Percentiles rank a stretch among this genome's conserved stretches.
phyloP scores from a whole-genome alignment of 1,140 invertebrate species.

The Capitella teleta region DNA sequence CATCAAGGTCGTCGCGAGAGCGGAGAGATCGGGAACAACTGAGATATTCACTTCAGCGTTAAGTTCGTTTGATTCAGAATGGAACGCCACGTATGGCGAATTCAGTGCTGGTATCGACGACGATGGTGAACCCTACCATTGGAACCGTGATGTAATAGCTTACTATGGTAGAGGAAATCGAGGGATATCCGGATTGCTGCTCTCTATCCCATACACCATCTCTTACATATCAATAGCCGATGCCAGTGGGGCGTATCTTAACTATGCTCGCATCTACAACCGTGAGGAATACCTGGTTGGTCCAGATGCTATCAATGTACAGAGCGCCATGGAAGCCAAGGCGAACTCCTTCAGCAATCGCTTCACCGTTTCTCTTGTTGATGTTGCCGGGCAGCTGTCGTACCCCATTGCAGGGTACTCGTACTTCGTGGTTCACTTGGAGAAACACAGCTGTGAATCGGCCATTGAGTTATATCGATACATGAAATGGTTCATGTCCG shows the following conservation, averaged over 20 bases:
- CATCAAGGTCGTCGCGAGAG: constrained; percentile 19
- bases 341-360: neutral
- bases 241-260: neutral
- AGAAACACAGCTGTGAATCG: neutral
- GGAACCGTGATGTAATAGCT: neutral
- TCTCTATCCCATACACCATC: neutral
- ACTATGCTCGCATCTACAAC: neutral
- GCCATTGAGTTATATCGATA: constrained; percentile 1
- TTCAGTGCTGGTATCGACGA: neutral
- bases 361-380: constrained; percentile 1
- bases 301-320: neutral
- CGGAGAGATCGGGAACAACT: constrained; percentile 24
- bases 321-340: neutral
- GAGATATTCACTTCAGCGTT: constrained; percentile 20
- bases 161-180: neutral
- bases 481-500: constrained; percentile 10
- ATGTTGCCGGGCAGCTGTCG: neutral
- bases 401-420: constrained; percentile 1
- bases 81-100: constrained; percentile 12
- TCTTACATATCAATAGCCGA: constrained; percentile 3
- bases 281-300: neutral
- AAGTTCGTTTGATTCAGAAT: constrained; percentile 13
- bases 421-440: neutral
- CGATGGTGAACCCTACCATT: neutral
- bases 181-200: neutral